Evolutionary conservation across 2,113 vertebrate species (phyloP).

Genomic region (Aspidoscelis tigris): DNA sequence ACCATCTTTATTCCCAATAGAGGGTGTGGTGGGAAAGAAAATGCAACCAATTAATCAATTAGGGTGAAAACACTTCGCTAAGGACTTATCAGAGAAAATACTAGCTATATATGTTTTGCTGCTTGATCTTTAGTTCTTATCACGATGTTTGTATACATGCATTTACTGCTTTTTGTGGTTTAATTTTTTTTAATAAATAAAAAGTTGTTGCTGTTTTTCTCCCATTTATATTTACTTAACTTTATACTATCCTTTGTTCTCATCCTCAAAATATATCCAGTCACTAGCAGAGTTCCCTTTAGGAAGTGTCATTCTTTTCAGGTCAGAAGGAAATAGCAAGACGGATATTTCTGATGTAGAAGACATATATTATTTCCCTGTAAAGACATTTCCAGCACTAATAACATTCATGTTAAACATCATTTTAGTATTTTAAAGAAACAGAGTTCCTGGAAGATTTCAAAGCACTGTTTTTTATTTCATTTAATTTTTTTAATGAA

Average conservation of each 20-base stretch:
- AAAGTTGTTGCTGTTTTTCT: neutral
- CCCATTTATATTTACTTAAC: conserved; percentile 44
- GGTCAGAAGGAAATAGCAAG: neutral
- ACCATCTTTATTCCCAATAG: conserved; percentile 46
- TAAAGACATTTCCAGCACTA: conserved; percentile 31
- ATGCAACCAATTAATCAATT: conserved; percentile 34
- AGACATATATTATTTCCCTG: neutral
- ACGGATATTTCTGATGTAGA: conserved; percentile 31
- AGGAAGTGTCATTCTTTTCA: neutral
- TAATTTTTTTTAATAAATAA: conserved; percentile 50
- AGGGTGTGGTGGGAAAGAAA: conserved; percentile 43
- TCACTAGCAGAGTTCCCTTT: conserved; percentile 30
- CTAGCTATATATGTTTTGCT: neutral
- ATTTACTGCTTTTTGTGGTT: conserved; percentile 40
- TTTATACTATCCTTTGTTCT: conserved; percentile 35
- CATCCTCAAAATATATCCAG: conserved; percentile 38
- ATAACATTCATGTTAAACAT: conserved; percentile 44
- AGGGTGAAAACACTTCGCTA: conserved; percentile 58
- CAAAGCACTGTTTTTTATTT: neutral
- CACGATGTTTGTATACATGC: conserved; percentile 9
- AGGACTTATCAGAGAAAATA: conserved; percentile 43
- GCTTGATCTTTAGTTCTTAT: neutral
- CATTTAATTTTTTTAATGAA: neutral
- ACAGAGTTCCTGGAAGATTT: neutral
- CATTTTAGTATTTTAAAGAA: conserved; percentile 34